Percentiles rank a stretch among this genome's conserved stretches.
phyloP scores from a whole-genome alignment of 2,797 vertebrate species.

The Fistularia tabacaria region DNA sequence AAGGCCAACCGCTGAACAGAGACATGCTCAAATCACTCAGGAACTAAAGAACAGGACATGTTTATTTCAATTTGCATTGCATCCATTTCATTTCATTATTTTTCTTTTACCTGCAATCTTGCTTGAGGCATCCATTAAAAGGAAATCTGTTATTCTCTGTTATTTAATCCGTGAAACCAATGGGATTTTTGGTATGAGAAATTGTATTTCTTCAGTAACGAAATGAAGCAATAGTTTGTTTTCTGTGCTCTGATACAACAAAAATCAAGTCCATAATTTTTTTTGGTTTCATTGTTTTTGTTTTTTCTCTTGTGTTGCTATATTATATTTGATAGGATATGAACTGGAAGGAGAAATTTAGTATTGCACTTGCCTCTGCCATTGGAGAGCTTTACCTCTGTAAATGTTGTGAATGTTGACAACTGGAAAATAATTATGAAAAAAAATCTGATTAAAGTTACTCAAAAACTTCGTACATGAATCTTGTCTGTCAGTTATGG shows the following conservation, averaged over 20 bases:
- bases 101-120: constrained; percentile 16
- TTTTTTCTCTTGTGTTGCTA: too few species aligned
- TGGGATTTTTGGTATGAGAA: background rate
- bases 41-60: background rate
- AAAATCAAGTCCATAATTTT: too few species aligned
- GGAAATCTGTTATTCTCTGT: background rate
- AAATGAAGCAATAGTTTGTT: too few species aligned
- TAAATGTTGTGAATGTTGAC: constrained; percentile 53
- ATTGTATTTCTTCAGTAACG: too few species aligned
- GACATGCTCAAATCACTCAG: constrained; percentile 5
- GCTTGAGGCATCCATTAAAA: background rate
- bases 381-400: constrained; percentile 16
- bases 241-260: too few species aligned
- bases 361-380: background rate
- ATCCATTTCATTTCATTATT: background rate
- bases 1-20: constrained; percentile 67
- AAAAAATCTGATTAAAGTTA: constrained; percentile 2
- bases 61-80: constrained; percentile 1
- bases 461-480: too few species aligned
- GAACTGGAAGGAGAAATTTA: background rate
- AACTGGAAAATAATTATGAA: constrained; percentile 55
- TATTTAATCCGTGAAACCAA: constrained; percentile 6
- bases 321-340: too few species aligned
- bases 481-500: too few species aligned
- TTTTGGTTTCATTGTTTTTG: too few species aligned